These are phyloP conservation scores for Aplocera efformata DNA, from an alignment of 2,888 invertebrate species.

Conservation along the genomic window DNA sequence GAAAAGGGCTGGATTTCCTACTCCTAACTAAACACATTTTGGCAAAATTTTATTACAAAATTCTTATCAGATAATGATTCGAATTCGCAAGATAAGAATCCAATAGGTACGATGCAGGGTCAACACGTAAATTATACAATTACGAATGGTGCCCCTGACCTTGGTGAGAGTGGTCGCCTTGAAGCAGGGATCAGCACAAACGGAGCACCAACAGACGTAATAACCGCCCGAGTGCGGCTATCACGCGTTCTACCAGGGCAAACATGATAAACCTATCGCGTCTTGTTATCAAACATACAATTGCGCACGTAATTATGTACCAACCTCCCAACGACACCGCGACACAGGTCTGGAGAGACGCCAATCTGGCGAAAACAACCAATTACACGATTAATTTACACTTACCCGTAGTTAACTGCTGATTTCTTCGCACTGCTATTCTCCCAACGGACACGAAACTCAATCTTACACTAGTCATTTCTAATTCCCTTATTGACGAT, in stretches of 20 bases:
- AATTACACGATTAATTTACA: conserved; percentile 36
- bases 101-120: conserved; percentile 16
- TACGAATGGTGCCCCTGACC: conserved; percentile 25
- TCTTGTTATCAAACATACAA: conserved; percentile 68
- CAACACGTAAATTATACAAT: conserved; percentile 16
- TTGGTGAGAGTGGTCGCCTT: conserved; percentile 25
- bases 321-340: conserved; percentile 31
- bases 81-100: conserved; percentile 14
- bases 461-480: conserved; percentile 77
- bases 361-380: conserved; percentile 54
- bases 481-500: conserved; percentile 47
- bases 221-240: conserved; percentile 17
- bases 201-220: conserved; percentile 1
- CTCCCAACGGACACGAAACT: conserved; percentile 73
- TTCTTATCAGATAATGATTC: no score
- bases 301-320: conserved; percentile 32
- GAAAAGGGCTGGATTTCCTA: no score
- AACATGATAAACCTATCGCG: conserved; percentile 41
- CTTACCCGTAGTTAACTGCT: conserved; percentile 71
- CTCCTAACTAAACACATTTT: no score
- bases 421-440: conserved; percentile 71
- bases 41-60: no score
- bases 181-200: conserved; percentile 5
- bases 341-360: conserved; percentile 56
- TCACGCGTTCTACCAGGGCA: conserved; percentile 30